Evolutionary conservation across 1,140 invertebrate species (phyloP).

Genomic region (Dendroctonus ponderosae): DNA sequence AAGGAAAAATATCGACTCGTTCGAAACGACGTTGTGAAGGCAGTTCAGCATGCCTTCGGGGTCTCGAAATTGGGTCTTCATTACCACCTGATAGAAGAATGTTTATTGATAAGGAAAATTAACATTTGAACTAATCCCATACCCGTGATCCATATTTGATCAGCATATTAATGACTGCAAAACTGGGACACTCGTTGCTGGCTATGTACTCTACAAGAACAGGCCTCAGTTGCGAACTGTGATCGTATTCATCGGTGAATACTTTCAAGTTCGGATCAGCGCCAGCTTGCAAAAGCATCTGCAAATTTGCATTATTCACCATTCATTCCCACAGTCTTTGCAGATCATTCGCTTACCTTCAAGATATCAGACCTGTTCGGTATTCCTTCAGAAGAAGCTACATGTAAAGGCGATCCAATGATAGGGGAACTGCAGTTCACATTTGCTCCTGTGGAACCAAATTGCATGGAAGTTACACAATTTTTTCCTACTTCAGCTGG

Average conservation of each 20-base stretch:
- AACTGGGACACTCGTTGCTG: constrained; percentile 67
- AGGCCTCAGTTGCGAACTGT: constrained; percentile 64
- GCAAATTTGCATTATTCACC: constrained; percentile 38
- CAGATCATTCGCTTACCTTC: constrained; percentile 31
- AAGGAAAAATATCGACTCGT: constrained; percentile 65
- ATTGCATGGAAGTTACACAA: constrained; percentile 6
- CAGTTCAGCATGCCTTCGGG: constrained; percentile 78
- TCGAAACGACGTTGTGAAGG: constrained; percentile 65
- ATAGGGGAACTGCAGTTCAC: constrained; percentile 80
- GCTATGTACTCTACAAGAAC: constrained; percentile 82
- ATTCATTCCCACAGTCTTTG: background rate
- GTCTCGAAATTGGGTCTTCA: constrained; percentile 80
- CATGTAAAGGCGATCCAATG: constrained; percentile 81
- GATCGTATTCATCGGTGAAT: constrained; percentile 66
- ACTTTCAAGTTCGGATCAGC: constrained; percentile 79
- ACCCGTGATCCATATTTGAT: constrained; percentile 78
- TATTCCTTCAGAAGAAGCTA: constrained; percentile 82
- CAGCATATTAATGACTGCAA: constrained; percentile 68
- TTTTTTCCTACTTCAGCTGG: background rate
- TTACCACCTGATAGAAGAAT: constrained; percentile 60
- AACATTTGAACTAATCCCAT: constrained; percentile 29
- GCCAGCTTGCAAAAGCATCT: constrained; percentile 70
- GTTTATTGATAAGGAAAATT: background rate
- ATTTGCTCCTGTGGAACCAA: constrained; percentile 63
- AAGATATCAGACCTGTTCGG: constrained; percentile 68